A percentile compares a stretch with the other conserved stretches of the same genome.
These are phyloP conservation scores for Pollachius pollachius DNA, from an alignment of 2,113 vertebrate species.

Conservation along the genomic window DNA sequence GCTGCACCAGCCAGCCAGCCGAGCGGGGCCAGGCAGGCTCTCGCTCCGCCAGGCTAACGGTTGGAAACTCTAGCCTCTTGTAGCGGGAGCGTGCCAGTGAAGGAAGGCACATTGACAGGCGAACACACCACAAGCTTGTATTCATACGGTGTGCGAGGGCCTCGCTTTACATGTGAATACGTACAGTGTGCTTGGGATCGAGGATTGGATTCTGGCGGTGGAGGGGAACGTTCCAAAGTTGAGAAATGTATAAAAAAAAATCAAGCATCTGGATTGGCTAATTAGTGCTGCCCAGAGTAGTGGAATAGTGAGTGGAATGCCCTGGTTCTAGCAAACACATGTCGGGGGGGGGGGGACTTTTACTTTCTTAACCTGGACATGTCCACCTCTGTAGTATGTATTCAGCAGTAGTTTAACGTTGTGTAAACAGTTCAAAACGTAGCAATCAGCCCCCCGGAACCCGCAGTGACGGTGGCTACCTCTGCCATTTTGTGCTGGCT, in stretches of 20 bases:
- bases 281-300: no score
- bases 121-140: slow-evolving; percentile 14
- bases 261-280: no score
- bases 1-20: not conserved
- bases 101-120: slow-evolving; percentile 18
- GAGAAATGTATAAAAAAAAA: no score
- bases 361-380: no score
- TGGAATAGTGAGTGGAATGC: no score
- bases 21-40: slow-evolving; percentile 18
- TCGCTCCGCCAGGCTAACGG: slow-evolving; percentile 27
- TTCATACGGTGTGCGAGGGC: slow-evolving; percentile 1
- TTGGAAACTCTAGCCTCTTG: slow-evolving; percentile 41
- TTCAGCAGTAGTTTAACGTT: no score
- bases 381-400: no score
- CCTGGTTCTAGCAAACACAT: no score
- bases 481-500: slow-evolving; percentile 45
- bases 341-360: no score
- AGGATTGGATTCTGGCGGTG: no score
- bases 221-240: no score
- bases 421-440: slow-evolving; percentile 17
- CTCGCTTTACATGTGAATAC: slow-evolving; percentile 13
- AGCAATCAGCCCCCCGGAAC: slow-evolving; percentile 7
- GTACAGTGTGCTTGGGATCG: slow-evolving; percentile 10
- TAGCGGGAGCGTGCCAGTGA: slow-evolving; percentile 10
- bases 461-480: slow-evolving; percentile 54